Evolutionary conservation across 2,113 vertebrate genomes (phyloP), one percentile per base, ranked within the genome.

Genomic region (Myotis brandtii): DNA sequence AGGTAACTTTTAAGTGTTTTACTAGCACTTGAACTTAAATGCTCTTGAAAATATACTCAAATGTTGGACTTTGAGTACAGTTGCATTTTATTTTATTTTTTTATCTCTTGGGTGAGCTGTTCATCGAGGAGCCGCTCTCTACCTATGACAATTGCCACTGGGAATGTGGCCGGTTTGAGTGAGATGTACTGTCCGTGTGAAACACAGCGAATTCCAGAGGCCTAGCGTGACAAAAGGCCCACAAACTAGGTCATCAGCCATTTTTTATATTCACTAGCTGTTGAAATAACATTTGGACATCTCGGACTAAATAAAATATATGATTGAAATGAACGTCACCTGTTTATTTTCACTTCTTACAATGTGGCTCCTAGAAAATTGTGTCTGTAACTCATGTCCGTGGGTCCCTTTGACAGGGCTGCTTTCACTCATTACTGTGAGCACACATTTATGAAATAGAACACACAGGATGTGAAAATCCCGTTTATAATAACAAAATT

Each of bases 31-130:
- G 69, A 89, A 87, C 77, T 64, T 85, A 46, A 73, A 40, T 21
- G 43, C 54, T 91, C 92, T 86, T 52, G 73, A 86, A 92, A 96
- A 69, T 34, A 75, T 34, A 37, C 62, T 90, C 16, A 30, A 64
- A 93, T 85, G 89, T 84, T 86, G 56, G 72, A 50, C 50, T 73
- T 48, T 13, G 70, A 87, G 52, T 43, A 88, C 69, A 83, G 96
- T 46, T 37, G 2, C 81, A 69, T 62, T 93, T 94, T 70, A 70
- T 73, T 70, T 37, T n/a, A n/a, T n/a, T 56, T 93, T 93, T 72
- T 95, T 40, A 75, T 81, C 37, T 32, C 90, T 85, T 92, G 37
- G 56, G 37, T 66, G 50, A 91, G 18, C 21, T 73, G 6, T 66
- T 20, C 2, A 10, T 25, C 66, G 6, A 27, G 6, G 27, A 62